Conservation (phyloP, 2,888 invertebrate species). For the Caenorhabditis sp. region DNA sequence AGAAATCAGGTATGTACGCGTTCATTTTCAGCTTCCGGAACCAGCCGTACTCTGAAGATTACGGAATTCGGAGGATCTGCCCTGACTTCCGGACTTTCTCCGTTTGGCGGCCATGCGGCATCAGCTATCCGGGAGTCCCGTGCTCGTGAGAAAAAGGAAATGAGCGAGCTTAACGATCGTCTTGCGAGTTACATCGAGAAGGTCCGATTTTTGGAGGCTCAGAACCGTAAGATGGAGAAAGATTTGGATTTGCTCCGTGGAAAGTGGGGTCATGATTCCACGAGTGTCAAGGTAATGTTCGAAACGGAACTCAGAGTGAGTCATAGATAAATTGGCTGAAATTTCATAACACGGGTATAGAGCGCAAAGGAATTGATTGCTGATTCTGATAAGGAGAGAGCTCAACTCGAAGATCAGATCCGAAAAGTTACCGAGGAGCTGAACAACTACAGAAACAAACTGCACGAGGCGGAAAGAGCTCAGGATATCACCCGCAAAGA, state of each 20-base stretch:
- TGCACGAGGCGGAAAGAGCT: slow-evolving; percentile 54
- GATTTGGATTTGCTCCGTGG: slow-evolving; percentile 74
- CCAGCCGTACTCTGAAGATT: slow-evolving; percentile 71
- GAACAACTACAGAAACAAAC: slow-evolving; percentile 66
- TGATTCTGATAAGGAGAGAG: slow-evolving; percentile 64
- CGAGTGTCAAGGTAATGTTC: slow-evolving; percentile 73
- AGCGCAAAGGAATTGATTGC: slow-evolving; percentile 63
- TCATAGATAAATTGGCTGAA: background rate
- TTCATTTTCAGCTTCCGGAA: slow-evolving; percentile 59
- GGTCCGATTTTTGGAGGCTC: slow-evolving; percentile 79
- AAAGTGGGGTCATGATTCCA: slow-evolving; percentile 78
- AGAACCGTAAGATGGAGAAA: slow-evolving; percentile 77
- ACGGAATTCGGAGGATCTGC: slow-evolving; percentile 71
- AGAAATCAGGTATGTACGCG: background rate
- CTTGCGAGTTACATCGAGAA: slow-evolving; percentile 82
- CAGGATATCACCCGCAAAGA: slow-evolving; percentile 49
- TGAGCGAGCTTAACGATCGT: slow-evolving; percentile 81
- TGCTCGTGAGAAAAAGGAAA: slow-evolving; percentile 81
- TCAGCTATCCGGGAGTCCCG: slow-evolving; percentile 79
- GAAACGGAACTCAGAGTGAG: slow-evolving; percentile 65
- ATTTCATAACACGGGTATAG: slow-evolving; percentile 11
- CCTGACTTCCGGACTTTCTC: slow-evolving; percentile 68
- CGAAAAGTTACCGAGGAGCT: slow-evolving; percentile 68
- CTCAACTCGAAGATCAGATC: slow-evolving; percentile 67
- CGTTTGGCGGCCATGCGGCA: slow-evolving; percentile 77